phyloP scores from a whole-genome alignment of 2,797 vertebrate genomes.

The Gymnothorax reevesii region DNA sequence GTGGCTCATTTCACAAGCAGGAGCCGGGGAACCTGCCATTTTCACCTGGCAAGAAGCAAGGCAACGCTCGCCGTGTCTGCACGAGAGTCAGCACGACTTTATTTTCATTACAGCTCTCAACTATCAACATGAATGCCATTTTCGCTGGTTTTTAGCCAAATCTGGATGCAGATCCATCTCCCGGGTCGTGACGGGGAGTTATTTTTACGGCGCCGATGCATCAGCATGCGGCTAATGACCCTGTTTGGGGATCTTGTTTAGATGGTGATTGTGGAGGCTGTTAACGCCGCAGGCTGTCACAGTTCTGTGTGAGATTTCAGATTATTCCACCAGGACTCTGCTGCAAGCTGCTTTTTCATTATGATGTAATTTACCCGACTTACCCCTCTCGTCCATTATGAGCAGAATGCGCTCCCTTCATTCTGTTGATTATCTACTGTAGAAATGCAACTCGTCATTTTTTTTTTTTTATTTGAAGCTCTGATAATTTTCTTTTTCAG shows the following conservation, averaged over 20 bases:
- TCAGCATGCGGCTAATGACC: background rate
- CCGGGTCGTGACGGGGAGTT: background rate
- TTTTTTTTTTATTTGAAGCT: background rate
- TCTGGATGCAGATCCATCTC: background rate
- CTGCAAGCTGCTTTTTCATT: background rate
- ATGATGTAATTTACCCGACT: background rate
- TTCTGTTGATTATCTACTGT: background rate
- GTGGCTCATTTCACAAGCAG: too few species aligned
- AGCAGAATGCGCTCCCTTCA: background rate
- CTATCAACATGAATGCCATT: background rate
- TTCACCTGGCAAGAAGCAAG: too few species aligned
- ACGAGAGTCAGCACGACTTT: background rate
- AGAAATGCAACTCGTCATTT: background rate
- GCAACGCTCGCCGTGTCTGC: too few species aligned
- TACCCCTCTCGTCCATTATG: background rate
- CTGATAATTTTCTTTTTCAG: background rate
- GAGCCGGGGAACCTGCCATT: too few species aligned
- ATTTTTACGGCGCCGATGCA: background rate
- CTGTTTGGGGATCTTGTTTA: background rate
- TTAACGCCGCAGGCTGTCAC: background rate
- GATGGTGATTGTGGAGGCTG: background rate
- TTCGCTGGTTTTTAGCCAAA: background rate
- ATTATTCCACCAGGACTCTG: background rate
- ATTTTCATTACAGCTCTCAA: background rate
- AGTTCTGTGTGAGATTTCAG: background rate